Percentiles rank a stretch among this genome's conserved stretches.
Conservation (phyloP, 37 sponge, comb jelly and placozoan genomes). For the Crambe crambe region DNA sequence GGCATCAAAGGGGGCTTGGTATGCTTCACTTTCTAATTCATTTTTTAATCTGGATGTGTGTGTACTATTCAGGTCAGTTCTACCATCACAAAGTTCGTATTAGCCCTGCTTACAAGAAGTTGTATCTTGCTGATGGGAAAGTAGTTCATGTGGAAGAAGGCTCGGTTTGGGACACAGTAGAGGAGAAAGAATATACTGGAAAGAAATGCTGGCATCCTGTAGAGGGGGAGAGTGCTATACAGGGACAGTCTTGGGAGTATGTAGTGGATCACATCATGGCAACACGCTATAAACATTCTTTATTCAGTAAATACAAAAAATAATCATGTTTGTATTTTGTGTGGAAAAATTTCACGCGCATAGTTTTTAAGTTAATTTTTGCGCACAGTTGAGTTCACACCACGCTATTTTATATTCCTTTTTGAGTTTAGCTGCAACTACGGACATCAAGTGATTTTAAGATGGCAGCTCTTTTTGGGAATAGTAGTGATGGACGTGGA, state of each 20-base stretch:
- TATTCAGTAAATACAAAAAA: background rate
- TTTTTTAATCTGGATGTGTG: too few relatives aligned
- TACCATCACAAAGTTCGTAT: slow-evolving; percentile 9
- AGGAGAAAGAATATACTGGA: background rate
- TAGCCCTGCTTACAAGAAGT: background rate
- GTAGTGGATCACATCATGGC: slow-evolving; percentile 14
- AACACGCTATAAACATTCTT: background rate
- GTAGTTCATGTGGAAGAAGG: slow-evolving; percentile 5
- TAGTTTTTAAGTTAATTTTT: too few relatives aligned
- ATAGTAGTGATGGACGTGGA: slow-evolving; percentile 34
- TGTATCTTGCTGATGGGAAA: background rate
- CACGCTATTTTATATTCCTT: too few relatives aligned
- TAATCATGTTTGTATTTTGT: too few relatives aligned
- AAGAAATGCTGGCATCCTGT: slow-evolving; percentile 35
- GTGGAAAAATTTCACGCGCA: too few relatives aligned
- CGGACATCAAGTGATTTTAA: background rate
- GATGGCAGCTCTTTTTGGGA: slow-evolving; percentile 78
- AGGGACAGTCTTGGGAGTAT: slow-evolving; percentile 20
- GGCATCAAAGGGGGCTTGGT: too few relatives aligned
- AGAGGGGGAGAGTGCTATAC: slow-evolving; percentile 2
- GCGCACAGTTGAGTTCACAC: too few relatives aligned
- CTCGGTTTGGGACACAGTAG: slow-evolving; percentile 17
- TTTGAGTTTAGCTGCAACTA: too few relatives aligned
- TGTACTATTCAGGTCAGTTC: slow-evolving; percentile 40
- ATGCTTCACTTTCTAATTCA: too few relatives aligned